Conservation (phyloP, 2,797 vertebrate genomes). For the Lateolabrax maculatus region DNA sequence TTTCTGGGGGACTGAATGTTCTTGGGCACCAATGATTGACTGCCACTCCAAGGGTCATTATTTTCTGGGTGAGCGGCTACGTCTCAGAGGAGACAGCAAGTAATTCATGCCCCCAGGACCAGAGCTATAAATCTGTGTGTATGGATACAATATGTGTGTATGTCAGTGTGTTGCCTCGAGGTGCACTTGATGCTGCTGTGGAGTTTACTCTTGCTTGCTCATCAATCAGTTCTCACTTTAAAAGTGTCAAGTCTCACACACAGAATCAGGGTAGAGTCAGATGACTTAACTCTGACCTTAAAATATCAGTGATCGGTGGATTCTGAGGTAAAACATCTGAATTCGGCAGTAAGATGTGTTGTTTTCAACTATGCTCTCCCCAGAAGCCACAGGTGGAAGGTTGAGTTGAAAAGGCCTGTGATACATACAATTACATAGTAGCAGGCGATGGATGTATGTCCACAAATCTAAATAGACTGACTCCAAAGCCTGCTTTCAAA, state of each 20-base stretch:
- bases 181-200: slow-evolving; percentile 39
- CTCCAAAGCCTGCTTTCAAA: neutral
- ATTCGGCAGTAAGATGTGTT: slow-evolving; percentile 8
- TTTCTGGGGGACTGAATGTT: slow-evolving; percentile 52
- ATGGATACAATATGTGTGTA: slow-evolving; percentile 23
- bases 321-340: slow-evolving; percentile 27
- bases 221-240: slow-evolving; percentile 76
- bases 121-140: slow-evolving; percentile 70
- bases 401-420: neutral
- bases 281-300: slow-evolving; percentile 36
- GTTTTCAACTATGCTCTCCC: neutral
- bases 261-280: neutral
- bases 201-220: slow-evolving; percentile 44
- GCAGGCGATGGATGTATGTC: neutral
- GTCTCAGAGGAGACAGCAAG: slow-evolving; percentile 62
- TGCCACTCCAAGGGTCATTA: slow-evolving; percentile 67
- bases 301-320: slow-evolving; percentile 29
- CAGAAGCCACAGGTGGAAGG: slow-evolving; percentile 8
- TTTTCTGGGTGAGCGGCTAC: slow-evolving; percentile 69
- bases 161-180: slow-evolving; percentile 40
- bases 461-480: slow-evolving; percentile 6
- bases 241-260: slow-evolving; percentile 38
- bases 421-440: neutral
- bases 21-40: slow-evolving; percentile 66
- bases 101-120: slow-evolving; percentile 69